phyloP scores from a whole-genome alignment of 2,113 vertebrate genomes.

The Buteo buteo region DNA sequence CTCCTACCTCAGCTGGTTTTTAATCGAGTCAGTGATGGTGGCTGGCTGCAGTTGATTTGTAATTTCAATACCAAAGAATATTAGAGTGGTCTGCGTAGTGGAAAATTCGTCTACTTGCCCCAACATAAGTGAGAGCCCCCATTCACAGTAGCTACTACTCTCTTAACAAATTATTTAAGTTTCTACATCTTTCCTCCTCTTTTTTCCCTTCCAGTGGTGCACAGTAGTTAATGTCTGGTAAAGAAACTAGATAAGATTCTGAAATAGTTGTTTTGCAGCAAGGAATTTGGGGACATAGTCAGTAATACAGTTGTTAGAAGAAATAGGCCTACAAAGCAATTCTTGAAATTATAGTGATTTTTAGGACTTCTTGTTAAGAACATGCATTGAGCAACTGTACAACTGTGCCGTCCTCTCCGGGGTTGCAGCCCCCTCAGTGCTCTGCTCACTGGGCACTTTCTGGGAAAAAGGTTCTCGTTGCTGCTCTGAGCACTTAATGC shows the following conservation, averaged over 20 bases:
- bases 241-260: neutral
- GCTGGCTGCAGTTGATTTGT: neutral
- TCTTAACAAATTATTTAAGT: neutral
- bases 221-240: neutral
- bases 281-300: neutral
- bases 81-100: neutral
- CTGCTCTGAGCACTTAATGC: neutral
- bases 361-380: neutral
- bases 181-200: neutral
- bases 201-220: neutral
- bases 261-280: neutral
- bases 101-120: neutral
- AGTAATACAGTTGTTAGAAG: neutral
- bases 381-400: neutral
- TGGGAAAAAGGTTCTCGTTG: neutral
- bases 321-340: neutral
- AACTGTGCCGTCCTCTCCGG: rapidly evolving
- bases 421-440: rapidly evolving
- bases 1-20: neutral
- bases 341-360: neutral
- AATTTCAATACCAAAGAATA: neutral
- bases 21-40: rapidly evolving
- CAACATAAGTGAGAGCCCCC: neutral
- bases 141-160: neutral
- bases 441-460: neutral